phyloP scores from a whole-genome alignment of 2,888 invertebrate genomes.

The Catocala fraxini region DNA sequence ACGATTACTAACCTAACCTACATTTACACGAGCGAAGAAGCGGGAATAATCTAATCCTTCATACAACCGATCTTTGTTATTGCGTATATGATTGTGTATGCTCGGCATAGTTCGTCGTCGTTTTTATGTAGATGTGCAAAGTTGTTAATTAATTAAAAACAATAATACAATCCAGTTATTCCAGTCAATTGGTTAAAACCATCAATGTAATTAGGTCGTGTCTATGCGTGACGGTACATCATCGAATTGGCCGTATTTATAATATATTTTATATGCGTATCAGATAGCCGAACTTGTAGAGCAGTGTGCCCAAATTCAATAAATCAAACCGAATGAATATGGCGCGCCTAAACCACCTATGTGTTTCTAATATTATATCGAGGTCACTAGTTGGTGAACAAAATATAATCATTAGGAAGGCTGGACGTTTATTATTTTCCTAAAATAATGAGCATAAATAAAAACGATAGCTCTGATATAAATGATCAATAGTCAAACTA shows the following conservation, averaged over 20 bases:
- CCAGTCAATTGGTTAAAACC: not conserved
- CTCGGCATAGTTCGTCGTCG: too few relatives aligned
- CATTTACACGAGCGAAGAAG: too few relatives aligned
- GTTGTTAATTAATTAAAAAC: slow-evolving; percentile 5
- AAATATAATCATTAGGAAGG: not conserved
- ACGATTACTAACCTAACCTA: too few relatives aligned
- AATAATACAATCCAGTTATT: not conserved
- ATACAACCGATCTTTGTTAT: too few relatives aligned
- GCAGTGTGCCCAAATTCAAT: slow-evolving; percentile 2
- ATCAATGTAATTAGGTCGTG: not conserved
- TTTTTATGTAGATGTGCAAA: not conserved
- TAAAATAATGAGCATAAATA: too few relatives aligned
- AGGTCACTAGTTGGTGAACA: slow-evolving; percentile 1
- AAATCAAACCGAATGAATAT: slow-evolving; percentile 12
- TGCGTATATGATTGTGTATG: too few relatives aligned
- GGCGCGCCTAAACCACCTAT: not conserved
- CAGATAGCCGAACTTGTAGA: not conserved
- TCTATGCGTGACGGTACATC: not conserved
- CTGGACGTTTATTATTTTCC: not conserved
- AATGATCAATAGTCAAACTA: too few relatives aligned
- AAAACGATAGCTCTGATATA: too few relatives aligned
- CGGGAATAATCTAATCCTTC: too few relatives aligned
- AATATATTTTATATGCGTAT: not conserved
- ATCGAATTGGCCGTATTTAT: not conserved
- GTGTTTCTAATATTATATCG: not conserved